Evolutionary conservation across 2,113 vertebrate genomes (phyloP), one percentile per base, ranked within the genome.

Genomic region (Myotis lucifugus): DNA sequence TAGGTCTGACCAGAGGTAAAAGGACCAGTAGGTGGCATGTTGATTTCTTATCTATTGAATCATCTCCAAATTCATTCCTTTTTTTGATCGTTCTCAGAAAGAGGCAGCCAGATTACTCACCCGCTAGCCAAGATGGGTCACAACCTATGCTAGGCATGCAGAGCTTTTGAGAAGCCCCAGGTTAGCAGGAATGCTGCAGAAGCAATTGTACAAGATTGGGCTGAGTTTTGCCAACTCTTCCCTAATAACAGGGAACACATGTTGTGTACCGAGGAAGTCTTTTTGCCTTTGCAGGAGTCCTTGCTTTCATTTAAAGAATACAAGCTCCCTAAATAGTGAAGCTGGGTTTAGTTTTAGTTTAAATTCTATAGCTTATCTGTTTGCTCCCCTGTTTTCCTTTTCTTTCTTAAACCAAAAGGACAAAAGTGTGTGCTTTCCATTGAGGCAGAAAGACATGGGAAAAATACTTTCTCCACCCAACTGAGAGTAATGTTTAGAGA

Each of bases 251-350:
- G 50, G 25, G 82, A 94, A 70, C 91, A 89, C 83, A 76, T 94
- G 67, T 95, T 95, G 73, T 23, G 32, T 88, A 72, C 76, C 4
- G 21, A 96, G 88, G 81, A 82, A 85, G 34, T 72, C 76, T 67
- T 96, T 97, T 82, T 95, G 61, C 72, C 69, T 97, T 97, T 88
- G 72, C 42, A 83, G 95, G 95, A 96, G 69, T 86, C 50, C 73
- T 95, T 61, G 73, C 94, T 95, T 96, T 97, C 91, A 93, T 95
- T 95, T 95, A 92, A 13, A 90, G 91, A 88, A 83, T 90, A 34
- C 42, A 74, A 79, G 27, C 56, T 77, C 54, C 61, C 32, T 82
- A 86, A 46, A 32, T 95, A 74, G 73, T 74, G 2, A 78, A 77
- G 74, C 59, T 91, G 77, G 32, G 13, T 73, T 93, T 93, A 70